Percentiles rank a stretch among this genome's conserved stretches.
These are phyloP conservation scores for Anoplopoma fimbria DNA, from an alignment of 2,113 vertebrate species.

Conservation along the genomic window DNA sequence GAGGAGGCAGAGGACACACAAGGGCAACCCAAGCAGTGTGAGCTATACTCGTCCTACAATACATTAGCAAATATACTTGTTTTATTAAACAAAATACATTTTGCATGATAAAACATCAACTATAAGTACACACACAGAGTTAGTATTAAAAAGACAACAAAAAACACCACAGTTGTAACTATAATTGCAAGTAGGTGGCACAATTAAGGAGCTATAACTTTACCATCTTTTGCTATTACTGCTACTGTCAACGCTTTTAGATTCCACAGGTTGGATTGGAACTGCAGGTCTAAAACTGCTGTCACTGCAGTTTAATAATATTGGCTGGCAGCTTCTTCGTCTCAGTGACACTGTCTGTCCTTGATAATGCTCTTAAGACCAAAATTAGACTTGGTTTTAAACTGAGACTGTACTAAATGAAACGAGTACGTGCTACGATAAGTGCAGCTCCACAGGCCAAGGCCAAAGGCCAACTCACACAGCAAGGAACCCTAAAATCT, in stretches of 20 bases:
- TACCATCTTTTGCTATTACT: not conserved
- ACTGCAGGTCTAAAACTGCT: conserved; percentile 25
- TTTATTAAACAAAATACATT: not conserved
- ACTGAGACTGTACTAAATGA: too few species aligned
- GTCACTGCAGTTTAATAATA: conserved; percentile 36
- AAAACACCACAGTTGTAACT: not conserved
- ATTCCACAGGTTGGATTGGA: conserved; percentile 8
- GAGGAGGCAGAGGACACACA: not conserved
- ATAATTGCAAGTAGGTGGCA: not conserved
- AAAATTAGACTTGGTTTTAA: conserved; percentile 21
- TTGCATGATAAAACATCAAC: not conserved
- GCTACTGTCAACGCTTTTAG: conserved; percentile 23
- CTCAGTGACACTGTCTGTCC: conserved; percentile 32
- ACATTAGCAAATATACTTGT: not conserved
- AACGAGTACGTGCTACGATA: conserved; percentile 45
- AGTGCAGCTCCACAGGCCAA: conserved; percentile 32
- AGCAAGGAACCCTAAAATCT: conserved; percentile 43
- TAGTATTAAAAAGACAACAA: not conserved
- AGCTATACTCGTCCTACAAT: not conserved
- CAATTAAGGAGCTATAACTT: conserved; percentile 1
- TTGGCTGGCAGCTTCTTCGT: conserved; percentile 7
- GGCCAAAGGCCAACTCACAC: conserved; percentile 38
- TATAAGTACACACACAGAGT: not conserved
- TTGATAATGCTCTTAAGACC: conserved; percentile 27
- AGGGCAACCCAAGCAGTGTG: not conserved